A percentile compares a stretch with the other conserved stretches of the same genome.
These are phyloP conservation scores for Cassiopea andromeda DNA, from an alignment of 30 jellyfish, hydroid and myxozoan species.

Conservation along the genomic window DNA sequence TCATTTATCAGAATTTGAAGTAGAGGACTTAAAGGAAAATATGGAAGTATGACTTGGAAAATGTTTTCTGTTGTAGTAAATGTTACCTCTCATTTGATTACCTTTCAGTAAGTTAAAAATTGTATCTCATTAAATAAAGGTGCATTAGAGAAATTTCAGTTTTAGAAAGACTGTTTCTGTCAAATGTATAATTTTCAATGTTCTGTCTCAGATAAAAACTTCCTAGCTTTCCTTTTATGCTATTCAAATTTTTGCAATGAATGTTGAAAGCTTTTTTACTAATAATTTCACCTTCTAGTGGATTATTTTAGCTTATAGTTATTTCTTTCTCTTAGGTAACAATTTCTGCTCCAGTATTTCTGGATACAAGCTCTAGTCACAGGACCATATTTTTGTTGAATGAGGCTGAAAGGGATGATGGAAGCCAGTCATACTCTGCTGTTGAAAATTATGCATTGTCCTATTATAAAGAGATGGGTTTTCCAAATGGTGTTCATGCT, in stretches of 20 bases:
- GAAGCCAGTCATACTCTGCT: slow-evolving; percentile 46
- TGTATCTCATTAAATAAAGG: too few relatives aligned
- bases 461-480: slow-evolving; percentile 77
- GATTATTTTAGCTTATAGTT: not conserved
- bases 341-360: slow-evolving; percentile 78
- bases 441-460: slow-evolving; percentile 79
- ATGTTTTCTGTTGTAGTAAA: too few relatives aligned
- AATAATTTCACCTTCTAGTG: not conserved
- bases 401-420: slow-evolving; percentile 2
- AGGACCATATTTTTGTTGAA: slow-evolving; percentile 76
- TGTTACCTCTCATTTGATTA: too few relatives aligned
- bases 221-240: too few relatives aligned
- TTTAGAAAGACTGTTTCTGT: too few relatives aligned
- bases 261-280: too few relatives aligned
- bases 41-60: slow-evolving; percentile 42
- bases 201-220: too few relatives aligned
- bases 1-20: slow-evolving; percentile 26
- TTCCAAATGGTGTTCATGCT: slow-evolving; percentile 86
- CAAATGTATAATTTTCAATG: too few relatives aligned
- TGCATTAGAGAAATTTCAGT: too few relatives aligned
- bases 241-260: too few relatives aligned
- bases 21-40: slow-evolving; percentile 19
- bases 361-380: slow-evolving; percentile 85
- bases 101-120: too few relatives aligned
- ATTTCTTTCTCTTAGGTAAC: slow-evolving; percentile 57